Evolutionary conservation across 2,888 invertebrate species (phyloP).

Genomic region (Sycophila texana): DNA sequence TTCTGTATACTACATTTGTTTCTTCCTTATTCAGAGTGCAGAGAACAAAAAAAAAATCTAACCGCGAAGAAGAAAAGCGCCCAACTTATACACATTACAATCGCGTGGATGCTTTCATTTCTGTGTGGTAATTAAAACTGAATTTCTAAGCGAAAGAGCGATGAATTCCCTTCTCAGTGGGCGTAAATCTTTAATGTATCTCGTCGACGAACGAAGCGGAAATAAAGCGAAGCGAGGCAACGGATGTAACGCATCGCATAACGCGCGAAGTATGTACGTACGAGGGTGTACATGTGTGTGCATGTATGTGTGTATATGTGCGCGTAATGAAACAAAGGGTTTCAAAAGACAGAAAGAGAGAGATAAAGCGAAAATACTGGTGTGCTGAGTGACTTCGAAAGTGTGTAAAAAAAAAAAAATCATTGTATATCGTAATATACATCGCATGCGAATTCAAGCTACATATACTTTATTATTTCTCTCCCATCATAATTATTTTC

Average conservation of each 20-base stretch:
- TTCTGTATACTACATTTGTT: neutral
- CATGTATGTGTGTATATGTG: no score
- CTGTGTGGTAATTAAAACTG: neutral
- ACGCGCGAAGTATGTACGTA: no score
- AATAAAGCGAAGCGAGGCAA: neutral
- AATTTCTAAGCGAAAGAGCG: neutral
- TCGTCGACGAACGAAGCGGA: neutral
- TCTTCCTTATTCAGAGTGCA: neutral
- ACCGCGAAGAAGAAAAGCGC: neutral
- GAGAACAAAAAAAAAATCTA: neutral
- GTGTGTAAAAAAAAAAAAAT: no score
- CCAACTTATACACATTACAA: neutral
- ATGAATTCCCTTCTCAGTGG: slow-evolving; percentile 28
- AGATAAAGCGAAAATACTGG: no score
- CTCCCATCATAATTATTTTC: slow-evolving; percentile 1
- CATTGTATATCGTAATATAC: neutral
- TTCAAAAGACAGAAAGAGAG: no score
- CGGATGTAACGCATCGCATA: no score
- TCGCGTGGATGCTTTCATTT: neutral
- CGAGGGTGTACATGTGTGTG: no score
- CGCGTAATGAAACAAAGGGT: no score
- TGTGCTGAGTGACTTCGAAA: no score
- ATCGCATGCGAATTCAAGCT: neutral
- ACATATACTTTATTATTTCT: neutral
- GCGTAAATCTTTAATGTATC: slow-evolving; percentile 16